Evolutionary conservation across 2,888 invertebrate species (phyloP).

Genomic region (Polydrusus tereticollis): DNA sequence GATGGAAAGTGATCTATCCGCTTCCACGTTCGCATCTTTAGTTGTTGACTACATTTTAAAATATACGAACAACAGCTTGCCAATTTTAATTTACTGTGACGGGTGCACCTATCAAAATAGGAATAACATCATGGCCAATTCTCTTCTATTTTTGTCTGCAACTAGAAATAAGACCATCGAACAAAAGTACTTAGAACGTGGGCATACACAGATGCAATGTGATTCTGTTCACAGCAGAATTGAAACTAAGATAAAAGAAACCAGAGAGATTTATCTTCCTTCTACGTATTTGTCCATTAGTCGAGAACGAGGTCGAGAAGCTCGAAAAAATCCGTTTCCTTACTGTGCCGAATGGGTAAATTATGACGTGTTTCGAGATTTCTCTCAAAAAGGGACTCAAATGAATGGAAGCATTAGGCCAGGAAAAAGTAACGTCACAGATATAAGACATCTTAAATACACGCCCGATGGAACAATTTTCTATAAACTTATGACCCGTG

Average conservation of each 20-base stretch:
- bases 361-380: not conserved
- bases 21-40: not conserved
- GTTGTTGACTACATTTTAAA: not conserved
- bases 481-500: not conserved
- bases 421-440: not conserved
- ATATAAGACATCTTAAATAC: not conserved
- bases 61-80: not conserved
- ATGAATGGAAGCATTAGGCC: not conserved
- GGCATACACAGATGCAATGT: constrained; percentile 1
- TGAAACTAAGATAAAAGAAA: constrained; percentile 11
- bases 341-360: not conserved
- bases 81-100: not conserved
- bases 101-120: not conserved
- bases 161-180: not conserved
- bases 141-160: not conserved
- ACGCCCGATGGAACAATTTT: too few species aligned
- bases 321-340: not conserved
- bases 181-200: too few species aligned
- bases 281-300: not conserved
- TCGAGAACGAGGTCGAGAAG: not conserved
- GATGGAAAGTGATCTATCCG: not conserved
- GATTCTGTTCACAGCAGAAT: not conserved
- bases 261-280: not conserved
- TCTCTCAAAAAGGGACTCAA: not conserved
- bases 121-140: not conserved